Percentiles rank a stretch among this genome's conserved stretches.
These are phyloP conservation scores for Phyllotis vaccarum DNA, from an alignment of 2,797 vertebrate species.

Conservation along the genomic window DNA sequence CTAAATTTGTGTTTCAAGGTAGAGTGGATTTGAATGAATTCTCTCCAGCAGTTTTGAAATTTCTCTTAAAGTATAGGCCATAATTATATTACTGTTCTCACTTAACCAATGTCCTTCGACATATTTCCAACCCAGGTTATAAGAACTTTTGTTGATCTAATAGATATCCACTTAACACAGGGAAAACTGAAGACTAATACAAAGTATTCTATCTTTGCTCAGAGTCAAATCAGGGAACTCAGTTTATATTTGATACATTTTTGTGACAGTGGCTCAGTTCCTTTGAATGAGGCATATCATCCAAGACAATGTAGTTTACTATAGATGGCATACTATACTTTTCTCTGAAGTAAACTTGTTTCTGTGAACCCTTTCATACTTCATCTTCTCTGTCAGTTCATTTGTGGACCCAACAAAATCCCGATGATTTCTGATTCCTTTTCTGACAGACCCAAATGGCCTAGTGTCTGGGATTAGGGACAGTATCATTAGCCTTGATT, in stretches of 20 bases:
- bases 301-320: background rate
- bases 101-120: background rate
- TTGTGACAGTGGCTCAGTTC: background rate
- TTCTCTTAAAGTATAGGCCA: background rate
- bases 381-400: background rate
- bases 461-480: background rate
- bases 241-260: conserved; percentile 8
- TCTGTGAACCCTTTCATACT: background rate
- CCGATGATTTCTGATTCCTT: background rate
- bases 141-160: background rate
- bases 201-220: background rate
- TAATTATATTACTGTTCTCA: background rate
- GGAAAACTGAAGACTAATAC: background rate
- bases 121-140: background rate
- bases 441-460: background rate
- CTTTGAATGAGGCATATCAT: background rate
- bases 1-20: background rate
- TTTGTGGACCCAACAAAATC: background rate
- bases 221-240: background rate
- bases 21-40: background rate
- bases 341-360: background rate
- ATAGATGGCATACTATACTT: background rate
- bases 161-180: background rate
- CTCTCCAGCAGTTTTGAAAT: conserved; percentile 11
- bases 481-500: background rate